phyloP scores from a whole-genome alignment of 2,797 vertebrate genomes.

The Orientallactaga sibirica region DNA sequence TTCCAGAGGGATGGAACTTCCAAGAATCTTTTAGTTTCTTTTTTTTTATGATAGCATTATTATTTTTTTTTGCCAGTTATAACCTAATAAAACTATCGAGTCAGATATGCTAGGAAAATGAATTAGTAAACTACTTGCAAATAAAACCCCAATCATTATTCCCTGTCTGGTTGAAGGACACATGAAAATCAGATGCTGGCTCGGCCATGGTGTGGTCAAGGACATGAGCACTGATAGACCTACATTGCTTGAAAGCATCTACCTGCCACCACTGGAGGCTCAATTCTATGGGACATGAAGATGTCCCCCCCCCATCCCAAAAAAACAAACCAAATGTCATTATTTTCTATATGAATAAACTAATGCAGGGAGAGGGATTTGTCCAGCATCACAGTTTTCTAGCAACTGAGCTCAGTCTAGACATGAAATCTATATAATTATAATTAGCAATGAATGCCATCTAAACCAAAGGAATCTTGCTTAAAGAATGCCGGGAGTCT shows the following conservation, averaged over 20 bases:
- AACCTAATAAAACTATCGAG: not conserved
- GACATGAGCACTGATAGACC: not conserved
- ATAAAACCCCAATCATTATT: not conserved
- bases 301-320: not conserved
- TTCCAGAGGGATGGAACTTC: conserved; percentile 30
- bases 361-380: not conserved
- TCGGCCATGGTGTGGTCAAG: not conserved
- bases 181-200: not conserved
- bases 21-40: conserved; percentile 1
- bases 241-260: not conserved
- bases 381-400: not conserved
- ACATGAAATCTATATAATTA: conserved; percentile 5
- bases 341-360: conserved; percentile 23
- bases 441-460: conserved; percentile 12
- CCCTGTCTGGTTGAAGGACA: not conserved
- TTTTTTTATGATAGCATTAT: conserved; percentile 14
- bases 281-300: conserved; percentile 32
- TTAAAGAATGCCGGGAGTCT: not conserved
- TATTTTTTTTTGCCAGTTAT: not conserved
- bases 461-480: not conserved
- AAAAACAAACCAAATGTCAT: not conserved
- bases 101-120: not conserved
- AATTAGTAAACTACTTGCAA: not conserved
- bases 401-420: not conserved
- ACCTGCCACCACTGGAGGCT: not conserved